phyloP scores from a whole-genome alignment of 2,113 vertebrate species.

The Antechinus stuartii region DNA sequence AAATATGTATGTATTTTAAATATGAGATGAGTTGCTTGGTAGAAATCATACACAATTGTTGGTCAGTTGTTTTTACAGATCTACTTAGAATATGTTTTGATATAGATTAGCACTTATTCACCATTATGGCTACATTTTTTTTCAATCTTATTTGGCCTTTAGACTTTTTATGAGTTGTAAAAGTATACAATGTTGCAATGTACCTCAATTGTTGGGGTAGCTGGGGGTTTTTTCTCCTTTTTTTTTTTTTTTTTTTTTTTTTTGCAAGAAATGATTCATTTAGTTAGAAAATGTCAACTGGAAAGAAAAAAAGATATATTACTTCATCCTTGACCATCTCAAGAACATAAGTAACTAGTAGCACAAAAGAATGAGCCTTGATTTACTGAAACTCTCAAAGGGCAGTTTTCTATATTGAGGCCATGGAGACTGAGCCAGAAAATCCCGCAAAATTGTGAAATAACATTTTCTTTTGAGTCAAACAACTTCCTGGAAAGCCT shows the following conservation, averaged over 20 bases:
- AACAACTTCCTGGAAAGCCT: conserved; percentile 43
- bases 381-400: neutral
- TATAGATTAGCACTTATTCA: neutral
- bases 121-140: neutral
- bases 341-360: neutral
- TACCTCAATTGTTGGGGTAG: neutral
- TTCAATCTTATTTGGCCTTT: neutral
- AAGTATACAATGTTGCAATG: neutral
- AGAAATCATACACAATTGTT: neutral
- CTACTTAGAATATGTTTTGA: neutral
- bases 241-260: neutral
- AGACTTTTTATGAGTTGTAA: neutral
- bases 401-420: neutral
- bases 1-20: neutral
- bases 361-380: neutral
- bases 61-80: neutral
- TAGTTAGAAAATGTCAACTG: conserved; percentile 49
- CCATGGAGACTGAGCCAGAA: neutral
- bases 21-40: neutral
- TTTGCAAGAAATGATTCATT: conserved; percentile 18
- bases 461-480: neutral
- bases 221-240: neutral
- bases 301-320: conserved; percentile 16
- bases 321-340: neutral
- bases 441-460: neutral